Base-by-base conservation (phyloP, 2,888 invertebrate species). In the Sinodicranocentrus sp. region DNA sequence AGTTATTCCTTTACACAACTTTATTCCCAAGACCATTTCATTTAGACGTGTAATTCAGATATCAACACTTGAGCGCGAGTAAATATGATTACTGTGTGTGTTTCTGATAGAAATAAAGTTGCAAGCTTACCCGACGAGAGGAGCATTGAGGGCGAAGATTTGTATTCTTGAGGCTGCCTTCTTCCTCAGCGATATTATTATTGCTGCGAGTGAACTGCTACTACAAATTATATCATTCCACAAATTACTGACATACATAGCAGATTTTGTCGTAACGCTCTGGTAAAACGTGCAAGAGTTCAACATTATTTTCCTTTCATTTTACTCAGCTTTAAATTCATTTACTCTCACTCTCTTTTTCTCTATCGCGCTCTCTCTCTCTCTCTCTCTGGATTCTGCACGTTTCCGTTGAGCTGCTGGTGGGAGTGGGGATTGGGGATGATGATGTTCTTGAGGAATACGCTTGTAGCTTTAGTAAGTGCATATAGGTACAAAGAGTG, bases 171-270 rank as follows among this genome's bases (percentile, higher is more conserved):
- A 33, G 33, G 33, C 33, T 3, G 33, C 33, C 5, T 10, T 33
- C 33, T 33, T 33, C 33, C 33, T 33, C 33, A 33, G 33, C 33
- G 33, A 33, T 33, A 33, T 33, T 33, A 33, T 33, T 33, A 33
- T 33, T 33, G 10, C 33, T 33, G 52, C 2, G 19, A 52, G 19
- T 17, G 52, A 17, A 26, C 59, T 26, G 63, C 28, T 63, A 2
- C 67, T 44, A 43, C 67, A 67, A 44, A 43, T 67, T 67, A 44
- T 23, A 67, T 39, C 43, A 44, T 63, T 63, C 39, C 63, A 17
- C 39, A 63, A 63, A 63, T 63, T 63, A 63, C 63, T 63, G 63
- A 63, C 63, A 63, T 63, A 21, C 17, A 63, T 33, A 33, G 33
- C 59, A 59, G 59, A 59, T 59, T 59, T 59, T 2, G 26, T 26